Base-by-base conservation (phyloP, 2,113 vertebrate genomes). In the Bujurquina vittata region DNA sequence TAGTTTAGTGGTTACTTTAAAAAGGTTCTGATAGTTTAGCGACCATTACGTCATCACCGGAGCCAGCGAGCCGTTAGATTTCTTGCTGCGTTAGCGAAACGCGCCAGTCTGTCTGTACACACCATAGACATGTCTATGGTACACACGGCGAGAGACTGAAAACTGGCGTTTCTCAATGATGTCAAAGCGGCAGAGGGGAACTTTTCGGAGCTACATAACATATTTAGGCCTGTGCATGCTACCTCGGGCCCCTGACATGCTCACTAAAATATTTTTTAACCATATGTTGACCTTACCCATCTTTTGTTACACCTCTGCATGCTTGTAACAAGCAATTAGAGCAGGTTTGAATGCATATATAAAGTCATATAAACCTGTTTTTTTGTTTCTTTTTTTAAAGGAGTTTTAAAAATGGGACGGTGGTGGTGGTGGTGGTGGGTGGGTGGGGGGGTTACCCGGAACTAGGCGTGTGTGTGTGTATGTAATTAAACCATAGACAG, bases 21-120 rank as follows among this genome's bases (percentile, higher is more conserved):
- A 73, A 81, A 55, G 23, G 20, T 7, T 60, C 46, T 87, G 63
- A 49, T 82, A 46, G 29, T 83, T 78, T 75, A 77, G 58, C 54
- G 17, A 18, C 54, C 35, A 85, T 95, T 40, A 92, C 94, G 93
- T 95, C 95, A 95, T 35, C 74, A 29, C 15, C 59, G 23, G 76
- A 61, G 60, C 11, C 49, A 4, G 17, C 5, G 11, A 82, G 35
- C 85, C 78, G 84, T 83, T 88, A 37, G 10, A 31, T 86, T 93
- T 93, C 56, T 77, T 87, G 90, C 90, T 88, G 92, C 65, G 92
- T 92, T 77, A 54, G 92, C 93, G 65, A 82, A 88, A 88, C 60
- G 7, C 55, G 3, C 18, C 78, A 5, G 69, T 29, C 5, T 14
- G 20, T 33, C 26, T 33, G 46, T 20, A 11, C 26, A 40, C 20